A percentile compares a stretch with the other conserved stretches of the same genome.
These are phyloP conservation scores for Micoletzkya japonica DNA, from an alignment of 2,888 invertebrate species.

Conservation along the genomic window DNA sequence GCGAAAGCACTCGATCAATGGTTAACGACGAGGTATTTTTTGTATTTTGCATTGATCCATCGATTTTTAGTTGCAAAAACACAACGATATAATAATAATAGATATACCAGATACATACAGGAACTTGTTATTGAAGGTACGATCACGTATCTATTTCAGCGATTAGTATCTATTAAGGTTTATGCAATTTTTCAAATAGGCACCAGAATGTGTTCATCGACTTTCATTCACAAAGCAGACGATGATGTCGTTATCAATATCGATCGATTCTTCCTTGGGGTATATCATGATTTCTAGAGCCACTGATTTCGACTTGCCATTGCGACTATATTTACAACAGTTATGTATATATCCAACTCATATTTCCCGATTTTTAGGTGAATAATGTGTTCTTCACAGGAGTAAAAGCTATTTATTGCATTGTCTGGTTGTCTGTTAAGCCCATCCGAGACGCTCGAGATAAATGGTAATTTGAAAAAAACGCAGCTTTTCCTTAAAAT, in stretches of 20 bases:
- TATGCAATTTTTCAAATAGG: slow-evolving; percentile 16
- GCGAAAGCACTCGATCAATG: too few species aligned
- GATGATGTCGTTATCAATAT: slow-evolving; percentile 27
- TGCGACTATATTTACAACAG: too few species aligned
- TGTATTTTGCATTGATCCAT: too few species aligned
- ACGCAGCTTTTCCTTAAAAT: too few species aligned
- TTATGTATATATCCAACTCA: too few species aligned
- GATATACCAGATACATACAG: slow-evolving; percentile 21
- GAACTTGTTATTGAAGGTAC: slow-evolving; percentile 22
- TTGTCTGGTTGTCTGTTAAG: slow-evolving; percentile 14
- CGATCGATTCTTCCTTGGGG: slow-evolving; percentile 24
- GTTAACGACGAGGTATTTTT: too few species aligned
- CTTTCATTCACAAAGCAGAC: slow-evolving; percentile 19
- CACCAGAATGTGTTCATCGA: slow-evolving; percentile 14
- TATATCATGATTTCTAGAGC: neutral
- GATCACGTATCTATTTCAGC: too few species aligned
- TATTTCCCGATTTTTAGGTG: neutral
- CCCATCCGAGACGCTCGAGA: slow-evolving; percentile 18
- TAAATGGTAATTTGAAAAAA: too few species aligned
- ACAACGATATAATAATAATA: slow-evolving; percentile 17
- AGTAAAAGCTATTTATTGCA: slow-evolving; percentile 20
- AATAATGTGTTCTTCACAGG: neutral
- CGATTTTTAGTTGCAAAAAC: neutral
- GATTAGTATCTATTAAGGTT: slow-evolving; percentile 13
- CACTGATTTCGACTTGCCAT: too few species aligned